A percentile compares a stretch with the other conserved stretches of the same genome.
phyloP scores from a whole-genome alignment of 2,888 invertebrate genomes.

The Lysandra coridon region DNA sequence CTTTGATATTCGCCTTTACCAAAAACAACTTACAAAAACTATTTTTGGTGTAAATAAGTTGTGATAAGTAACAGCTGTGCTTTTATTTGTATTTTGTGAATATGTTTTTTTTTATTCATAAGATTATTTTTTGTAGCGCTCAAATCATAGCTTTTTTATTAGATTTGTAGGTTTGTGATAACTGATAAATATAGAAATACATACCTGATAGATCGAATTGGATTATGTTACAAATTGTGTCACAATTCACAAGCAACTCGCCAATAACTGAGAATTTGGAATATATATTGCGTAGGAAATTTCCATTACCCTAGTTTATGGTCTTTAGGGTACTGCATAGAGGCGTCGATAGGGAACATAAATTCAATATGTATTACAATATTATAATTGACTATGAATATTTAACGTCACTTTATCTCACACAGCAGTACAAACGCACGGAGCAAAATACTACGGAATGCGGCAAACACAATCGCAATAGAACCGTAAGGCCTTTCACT shows the following conservation, averaged over 20 bases:
- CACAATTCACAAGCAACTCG: neutral
- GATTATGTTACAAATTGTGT: conserved; percentile 1
- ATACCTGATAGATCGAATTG: neutral
- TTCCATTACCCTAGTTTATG: neutral
- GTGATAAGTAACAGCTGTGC: too few species aligned
- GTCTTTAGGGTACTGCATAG: conserved; percentile 8
- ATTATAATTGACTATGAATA: conserved; percentile 31
- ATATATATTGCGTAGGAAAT: neutral
- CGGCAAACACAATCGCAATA: conserved; percentile 15
- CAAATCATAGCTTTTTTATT: too few species aligned
- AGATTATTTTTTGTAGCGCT: too few species aligned
- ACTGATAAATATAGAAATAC: neutral
- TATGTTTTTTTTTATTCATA: too few species aligned
- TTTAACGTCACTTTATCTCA: conserved; percentile 29
- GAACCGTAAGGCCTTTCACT: conserved; percentile 29
- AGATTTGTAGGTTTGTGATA: neutral
- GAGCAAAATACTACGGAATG: conserved; percentile 22
- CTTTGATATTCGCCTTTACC: neutral
- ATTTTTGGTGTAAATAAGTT: too few species aligned
- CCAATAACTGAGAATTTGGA: neutral
- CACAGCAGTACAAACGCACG: conserved; percentile 1
- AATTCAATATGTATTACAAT: conserved; percentile 24
- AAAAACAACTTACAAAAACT: too few species aligned
- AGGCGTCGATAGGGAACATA: conserved; percentile 23
- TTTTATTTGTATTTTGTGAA: too few species aligned